Evolutionary conservation across 1,140 invertebrate genomes (phyloP).

Genomic region (Grapholita molesta): DNA sequence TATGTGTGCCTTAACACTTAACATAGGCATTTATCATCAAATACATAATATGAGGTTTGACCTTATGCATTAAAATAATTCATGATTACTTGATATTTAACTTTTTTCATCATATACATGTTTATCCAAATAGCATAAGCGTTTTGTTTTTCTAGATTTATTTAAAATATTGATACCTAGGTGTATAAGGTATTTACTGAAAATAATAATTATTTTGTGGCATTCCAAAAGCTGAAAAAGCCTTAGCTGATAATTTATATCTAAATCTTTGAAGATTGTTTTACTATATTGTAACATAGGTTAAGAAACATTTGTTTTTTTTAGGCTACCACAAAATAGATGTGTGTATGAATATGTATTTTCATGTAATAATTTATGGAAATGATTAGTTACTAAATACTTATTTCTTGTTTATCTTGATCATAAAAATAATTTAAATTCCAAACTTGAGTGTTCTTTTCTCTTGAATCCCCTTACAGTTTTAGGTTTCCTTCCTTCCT

Average conservation of each 20-base stretch:
- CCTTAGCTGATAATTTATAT: neutral
- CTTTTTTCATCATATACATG: neutral
- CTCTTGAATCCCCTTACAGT: neutral
- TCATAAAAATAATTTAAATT: neutral
- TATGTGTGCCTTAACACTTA: constrained; percentile 13
- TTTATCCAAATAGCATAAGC: neutral
- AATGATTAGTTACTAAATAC: neutral
- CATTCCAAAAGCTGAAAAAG: neutral
- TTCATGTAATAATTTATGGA: neutral
- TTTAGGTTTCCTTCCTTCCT: neutral
- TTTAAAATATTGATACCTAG: neutral
- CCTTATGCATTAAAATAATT: neutral
- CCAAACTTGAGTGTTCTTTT: neutral
- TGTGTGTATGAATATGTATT: neutral
- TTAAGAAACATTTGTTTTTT: neutral
- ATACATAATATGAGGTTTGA: neutral
- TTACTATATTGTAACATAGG: neutral
- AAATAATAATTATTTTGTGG: neutral
- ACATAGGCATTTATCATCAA: neutral
- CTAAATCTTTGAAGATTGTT: neutral
- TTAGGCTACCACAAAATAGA: neutral
- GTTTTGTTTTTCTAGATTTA: neutral
- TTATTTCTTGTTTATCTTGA: neutral
- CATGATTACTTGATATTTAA: neutral
- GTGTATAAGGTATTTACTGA: neutral